Percentiles rank a stretch among this genome's conserved stretches.
Conservation (phyloP, 2,797 vertebrate genomes). For the Neostethus bicornis region DNA sequence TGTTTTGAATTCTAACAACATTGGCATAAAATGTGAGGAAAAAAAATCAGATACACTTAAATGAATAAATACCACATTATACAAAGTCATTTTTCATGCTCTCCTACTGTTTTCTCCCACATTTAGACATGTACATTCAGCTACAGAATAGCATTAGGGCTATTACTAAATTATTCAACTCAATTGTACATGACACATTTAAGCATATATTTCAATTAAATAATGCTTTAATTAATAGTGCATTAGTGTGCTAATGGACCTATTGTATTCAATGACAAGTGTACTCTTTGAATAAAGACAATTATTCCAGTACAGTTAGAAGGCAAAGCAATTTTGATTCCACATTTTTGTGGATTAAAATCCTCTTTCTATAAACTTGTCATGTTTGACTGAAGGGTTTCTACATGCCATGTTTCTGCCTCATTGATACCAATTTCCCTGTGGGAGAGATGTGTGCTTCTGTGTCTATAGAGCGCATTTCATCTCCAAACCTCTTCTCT, state of each 20-base stretch:
- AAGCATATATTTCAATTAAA: slow-evolving; percentile 51
- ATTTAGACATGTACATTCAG: slow-evolving; percentile 23
- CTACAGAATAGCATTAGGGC: slow-evolving; percentile 12
- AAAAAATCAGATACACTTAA: not conserved
- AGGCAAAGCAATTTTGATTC: slow-evolving; percentile 29
- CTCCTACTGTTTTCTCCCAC: slow-evolving; percentile 7
- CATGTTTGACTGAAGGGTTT: slow-evolving; percentile 62
- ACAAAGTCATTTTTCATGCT: slow-evolving; percentile 1
- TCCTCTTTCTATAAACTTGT: slow-evolving; percentile 47
- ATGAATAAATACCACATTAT: not conserved
- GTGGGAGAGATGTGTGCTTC: slow-evolving; percentile 51
- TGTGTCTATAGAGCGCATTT: slow-evolving; percentile 56
- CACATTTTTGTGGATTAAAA: slow-evolving; percentile 42
- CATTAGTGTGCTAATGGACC: slow-evolving; percentile 45
- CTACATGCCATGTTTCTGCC: slow-evolving; percentile 63
- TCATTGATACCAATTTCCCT: slow-evolving; percentile 64
- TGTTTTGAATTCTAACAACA: slow-evolving; percentile 1
- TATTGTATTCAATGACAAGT: slow-evolving; percentile 31
- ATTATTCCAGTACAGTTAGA: slow-evolving; percentile 31
- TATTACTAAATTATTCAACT: slow-evolving; percentile 42
- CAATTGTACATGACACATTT: slow-evolving; percentile 51
- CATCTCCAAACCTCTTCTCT: slow-evolving; percentile 35
- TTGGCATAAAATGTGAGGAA: not conserved
- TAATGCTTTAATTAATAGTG: slow-evolving; percentile 58
- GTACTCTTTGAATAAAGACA: slow-evolving; percentile 28